Evolutionary conservation across 2,888 invertebrate species (phyloP).

Genomic region (Caprella mutica): DNA sequence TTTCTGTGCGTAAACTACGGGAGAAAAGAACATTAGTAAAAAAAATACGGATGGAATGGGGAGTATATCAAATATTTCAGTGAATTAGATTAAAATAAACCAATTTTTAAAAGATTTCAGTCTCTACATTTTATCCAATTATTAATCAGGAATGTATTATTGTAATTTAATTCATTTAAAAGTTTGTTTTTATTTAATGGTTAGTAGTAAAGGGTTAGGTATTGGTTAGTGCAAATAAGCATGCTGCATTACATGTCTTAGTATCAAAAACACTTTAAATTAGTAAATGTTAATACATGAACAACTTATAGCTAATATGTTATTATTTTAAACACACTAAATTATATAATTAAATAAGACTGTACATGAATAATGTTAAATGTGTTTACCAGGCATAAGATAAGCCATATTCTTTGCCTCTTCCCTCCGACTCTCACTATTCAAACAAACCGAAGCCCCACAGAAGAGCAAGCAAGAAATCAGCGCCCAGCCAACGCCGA

Average conservation of each 20-base stretch:
- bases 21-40: slow-evolving; percentile 3
- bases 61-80: background rate
- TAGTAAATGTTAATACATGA: too few species aligned
- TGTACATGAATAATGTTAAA: slow-evolving; percentile 14
- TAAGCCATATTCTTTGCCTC: slow-evolving; percentile 96
- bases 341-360: too few species aligned
- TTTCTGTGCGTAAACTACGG: slow-evolving; percentile 81
- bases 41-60: background rate
- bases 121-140: background rate
- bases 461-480: slow-evolving; percentile 84
- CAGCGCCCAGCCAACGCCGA: slow-evolving; percentile 83
- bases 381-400: slow-evolving; percentile 78
- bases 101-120: background rate
- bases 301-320: too few species aligned
- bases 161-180: too few species aligned
- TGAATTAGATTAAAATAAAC: background rate
- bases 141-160: background rate
- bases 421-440: slow-evolving; percentile 84
- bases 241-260: too few species aligned
- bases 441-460: slow-evolving; percentile 85
- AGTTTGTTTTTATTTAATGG: too few species aligned
- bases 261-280: too few species aligned
- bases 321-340: too few species aligned
- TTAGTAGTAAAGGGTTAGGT: too few species aligned
- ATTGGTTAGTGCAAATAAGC: too few species aligned